Evolutionary conservation across 2,797 vertebrate genomes (phyloP), one percentile per base, ranked within the genome.

Genomic region (Cygnus olor): DNA sequence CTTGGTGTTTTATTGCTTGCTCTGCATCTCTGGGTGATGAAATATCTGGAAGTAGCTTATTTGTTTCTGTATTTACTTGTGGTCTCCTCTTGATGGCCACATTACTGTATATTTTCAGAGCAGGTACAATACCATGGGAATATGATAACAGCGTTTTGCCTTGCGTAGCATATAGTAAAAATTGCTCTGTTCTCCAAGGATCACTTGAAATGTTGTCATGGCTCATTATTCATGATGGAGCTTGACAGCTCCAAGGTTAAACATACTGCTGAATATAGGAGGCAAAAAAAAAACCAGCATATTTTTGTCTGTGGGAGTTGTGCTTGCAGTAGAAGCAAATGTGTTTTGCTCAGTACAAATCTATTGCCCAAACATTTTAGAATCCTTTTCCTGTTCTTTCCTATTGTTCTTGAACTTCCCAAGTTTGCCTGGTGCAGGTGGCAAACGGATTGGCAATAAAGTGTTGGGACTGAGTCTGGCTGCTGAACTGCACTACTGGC

Each of bases 191-290:
- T 97, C 90, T 97, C 90, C 47, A 86, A 94, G 95, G 94, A 95
- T 95, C 84, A 80, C 69, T 58, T 95, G 85, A 89, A 94, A 45
- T 88, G 84, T 96, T 97, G 92, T 95, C 96, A 93, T 74, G 91
- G 92, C 92, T 96, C 95, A 96, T 97, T 96, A 96, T 97, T 97
- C 92, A 70, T 94, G 94, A 95, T 83, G 93, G 93, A 95, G 91
- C 71, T 93, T 96, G 96, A 95, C 95, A 96, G 90, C 95, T 94
- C 84, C 96, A 96, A 95, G 97, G 89, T 97, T 97, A 97, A 96
- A 94, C 76, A 83, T 34, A 57, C 51, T 88, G 79, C 90, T 89
- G 82, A 95, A 89, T 92, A 38, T 28, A 76, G 84, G 85, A 92
- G 57, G 54, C 6, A 71, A 72, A 92, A 77, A 65, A 58, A 34